Percentiles rank a stretch among this genome's conserved stretches.
These are phyloP conservation scores for Trachelus stipa DNA, from an alignment of 2,888 invertebrate genomes.

Conservation along the genomic window DNA sequence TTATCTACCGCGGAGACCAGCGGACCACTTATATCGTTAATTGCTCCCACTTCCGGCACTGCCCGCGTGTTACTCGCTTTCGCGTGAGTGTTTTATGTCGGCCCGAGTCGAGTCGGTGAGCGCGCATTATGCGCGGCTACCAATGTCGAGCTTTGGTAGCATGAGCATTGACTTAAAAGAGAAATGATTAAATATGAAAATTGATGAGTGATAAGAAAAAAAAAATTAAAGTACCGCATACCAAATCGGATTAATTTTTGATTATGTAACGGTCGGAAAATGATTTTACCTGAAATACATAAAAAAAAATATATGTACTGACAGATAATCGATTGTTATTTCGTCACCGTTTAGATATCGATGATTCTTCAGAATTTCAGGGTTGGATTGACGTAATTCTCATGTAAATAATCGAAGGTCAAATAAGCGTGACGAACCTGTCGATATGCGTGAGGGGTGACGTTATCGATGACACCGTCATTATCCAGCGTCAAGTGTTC, in stretches of 20 bases:
- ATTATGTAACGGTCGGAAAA: not conserved
- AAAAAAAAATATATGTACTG: not conserved
- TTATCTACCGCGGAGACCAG: constrained; percentile 61
- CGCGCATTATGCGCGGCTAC: constrained; percentile 33
- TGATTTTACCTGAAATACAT: not conserved
- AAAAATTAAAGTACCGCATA: not conserved
- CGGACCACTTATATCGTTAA: constrained; percentile 68
- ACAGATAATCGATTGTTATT: not conserved
- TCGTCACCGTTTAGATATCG: not conserved
- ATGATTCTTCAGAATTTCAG: not conserved
- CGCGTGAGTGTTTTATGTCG: constrained; percentile 19
- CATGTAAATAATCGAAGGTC: not conserved
- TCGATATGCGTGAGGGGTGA: constrained; percentile 15
- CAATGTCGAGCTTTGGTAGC: constrained; percentile 30
- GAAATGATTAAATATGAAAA: not conserved
- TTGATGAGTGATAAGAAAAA: not conserved
- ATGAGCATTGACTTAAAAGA: constrained; percentile 1
- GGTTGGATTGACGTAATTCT: not conserved
- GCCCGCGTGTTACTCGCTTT: constrained; percentile 37
- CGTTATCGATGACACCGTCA: constrained; percentile 46
- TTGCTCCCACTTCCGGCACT: constrained; percentile 65
- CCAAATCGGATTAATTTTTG: not conserved
- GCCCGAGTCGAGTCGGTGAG: constrained; percentile 19
- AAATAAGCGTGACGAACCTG: not conserved
- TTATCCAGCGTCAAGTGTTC: constrained; percentile 49